Conservation (phyloP, 2,888 invertebrate genomes). For the Eupithecia pulchellata region DNA sequence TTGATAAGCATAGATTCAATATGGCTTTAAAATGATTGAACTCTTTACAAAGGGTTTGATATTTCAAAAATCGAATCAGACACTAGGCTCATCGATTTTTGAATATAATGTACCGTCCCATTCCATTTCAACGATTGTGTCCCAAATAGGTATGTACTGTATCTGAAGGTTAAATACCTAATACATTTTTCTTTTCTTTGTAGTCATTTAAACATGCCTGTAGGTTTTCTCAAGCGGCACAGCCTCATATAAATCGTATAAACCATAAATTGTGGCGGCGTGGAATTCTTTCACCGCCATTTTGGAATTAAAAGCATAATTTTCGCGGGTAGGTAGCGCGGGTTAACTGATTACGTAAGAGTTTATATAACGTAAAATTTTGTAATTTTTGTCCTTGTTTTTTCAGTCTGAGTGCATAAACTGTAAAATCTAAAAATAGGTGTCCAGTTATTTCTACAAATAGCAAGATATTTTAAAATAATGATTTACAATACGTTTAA, state of each 20-base stretch:
- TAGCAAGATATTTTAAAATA: neutral
- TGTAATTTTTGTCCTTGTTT: neutral
- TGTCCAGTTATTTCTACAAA: neutral
- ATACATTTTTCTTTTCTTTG: slow-evolving; percentile 29
- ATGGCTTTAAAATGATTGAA: neutral
- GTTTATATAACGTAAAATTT: neutral
- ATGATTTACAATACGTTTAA: neutral
- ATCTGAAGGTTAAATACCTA: slow-evolving; percentile 14
- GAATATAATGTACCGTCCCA: neutral
- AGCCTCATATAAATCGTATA: slow-evolving; percentile 58
- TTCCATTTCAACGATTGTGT: slow-evolving; percentile 6
- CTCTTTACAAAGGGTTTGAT: neutral
- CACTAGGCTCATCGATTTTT: neutral
- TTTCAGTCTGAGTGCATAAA: neutral
- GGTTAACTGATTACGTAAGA: slow-evolving; percentile 31
- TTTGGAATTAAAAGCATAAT: slow-evolving; percentile 65
- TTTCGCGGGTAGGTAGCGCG: slow-evolving; percentile 47
- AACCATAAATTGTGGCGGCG: slow-evolving; percentile 61
- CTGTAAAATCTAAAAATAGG: no score
- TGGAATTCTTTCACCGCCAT: slow-evolving; percentile 65
- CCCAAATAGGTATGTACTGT: no score
- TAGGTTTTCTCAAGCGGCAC: slow-evolving; percentile 40
- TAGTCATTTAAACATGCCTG: slow-evolving; percentile 36
- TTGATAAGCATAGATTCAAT: no score
- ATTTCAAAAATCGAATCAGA: neutral